Conservation (phyloP, 2,888 invertebrate species). For the Aporophyla nigra region DNA sequence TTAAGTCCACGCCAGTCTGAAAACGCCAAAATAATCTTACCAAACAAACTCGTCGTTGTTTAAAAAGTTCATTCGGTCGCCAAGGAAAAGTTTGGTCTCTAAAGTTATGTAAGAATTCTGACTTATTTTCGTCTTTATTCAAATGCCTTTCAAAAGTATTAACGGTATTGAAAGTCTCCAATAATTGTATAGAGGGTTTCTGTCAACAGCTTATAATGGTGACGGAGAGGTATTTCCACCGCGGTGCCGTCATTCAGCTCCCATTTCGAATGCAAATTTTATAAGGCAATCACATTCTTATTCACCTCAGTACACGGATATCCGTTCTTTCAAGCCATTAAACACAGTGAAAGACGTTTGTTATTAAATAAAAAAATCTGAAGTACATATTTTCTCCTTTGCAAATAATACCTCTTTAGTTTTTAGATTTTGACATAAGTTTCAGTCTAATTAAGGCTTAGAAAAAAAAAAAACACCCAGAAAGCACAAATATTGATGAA, state of each 20-base stretch:
- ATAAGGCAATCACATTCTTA: conserved; percentile 28
- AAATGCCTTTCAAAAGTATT: conserved; percentile 5
- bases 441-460: neutral
- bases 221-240: neutral
- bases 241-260: neutral
- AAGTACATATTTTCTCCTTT: neutral
- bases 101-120: neutral
- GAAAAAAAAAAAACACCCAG: neutral
- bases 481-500: neutral
- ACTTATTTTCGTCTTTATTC: neutral
- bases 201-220: neutral
- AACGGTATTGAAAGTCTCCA: neutral
- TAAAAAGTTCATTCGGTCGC: neutral
- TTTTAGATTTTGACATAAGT: neutral
- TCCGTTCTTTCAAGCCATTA: conserved; percentile 23
- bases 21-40: neutral
- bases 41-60: neutral
- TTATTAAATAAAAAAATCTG: neutral
- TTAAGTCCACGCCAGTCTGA: neutral
- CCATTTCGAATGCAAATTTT: conserved; percentile 10
- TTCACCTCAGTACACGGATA: conserved; percentile 22
- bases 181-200: neutral
- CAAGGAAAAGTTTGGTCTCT: conserved; percentile 5
- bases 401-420: neutral
- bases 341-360: neutral